Evolutionary conservation across 2,888 invertebrate genomes (phyloP), one percentile per base, ranked within the genome.

Genomic region (Melieria crassipennis): DNA sequence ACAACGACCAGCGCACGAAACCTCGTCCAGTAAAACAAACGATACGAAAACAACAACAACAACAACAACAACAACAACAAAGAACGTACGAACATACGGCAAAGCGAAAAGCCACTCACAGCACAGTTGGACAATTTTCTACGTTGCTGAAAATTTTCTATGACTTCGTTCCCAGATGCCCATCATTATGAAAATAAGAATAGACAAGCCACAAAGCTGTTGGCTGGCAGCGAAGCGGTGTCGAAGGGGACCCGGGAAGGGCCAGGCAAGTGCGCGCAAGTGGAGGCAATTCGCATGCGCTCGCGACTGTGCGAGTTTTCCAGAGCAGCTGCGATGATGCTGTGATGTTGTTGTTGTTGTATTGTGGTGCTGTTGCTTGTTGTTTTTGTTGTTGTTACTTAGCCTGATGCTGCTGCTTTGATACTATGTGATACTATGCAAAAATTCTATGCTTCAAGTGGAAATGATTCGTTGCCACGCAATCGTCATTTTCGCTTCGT

Each of bases 391-490:
- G 65, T 5, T 30, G 2, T 30, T 30, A 30, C 30, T 30, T 1
- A 30, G 30, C 30, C 30, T 30, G 30, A 30, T 30, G 6, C 46
- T n/a, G 7, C 46, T n/a, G 60, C 50, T 58, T 16, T 67, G 67
- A 50, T 67, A 50, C 56, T 57, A 65, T 57, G 57, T 65, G 65
- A 65, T n/a, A 57, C 65, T 57, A 65, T 65, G 57, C 65, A 65
- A 65, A 56, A 65, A 57, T 47, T n/a, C 47, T 7, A 30, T 42
- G 48, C 50, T 42, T 45, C 60, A 66, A 47, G 57, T 65, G 55
- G 62, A 65, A 70, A 69, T 70, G 70, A 69, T 71, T 73, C 70
- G 73, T 68, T 65, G 68, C 65, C 73, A 71, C 65, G 73, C 73
- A 73, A 73, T 71, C 73, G 70, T 73, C 67, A 65, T 69, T 60